Conservation (phyloP, 2,797 vertebrate genomes). For the Pipistrellus pygmaeus region DNA sequence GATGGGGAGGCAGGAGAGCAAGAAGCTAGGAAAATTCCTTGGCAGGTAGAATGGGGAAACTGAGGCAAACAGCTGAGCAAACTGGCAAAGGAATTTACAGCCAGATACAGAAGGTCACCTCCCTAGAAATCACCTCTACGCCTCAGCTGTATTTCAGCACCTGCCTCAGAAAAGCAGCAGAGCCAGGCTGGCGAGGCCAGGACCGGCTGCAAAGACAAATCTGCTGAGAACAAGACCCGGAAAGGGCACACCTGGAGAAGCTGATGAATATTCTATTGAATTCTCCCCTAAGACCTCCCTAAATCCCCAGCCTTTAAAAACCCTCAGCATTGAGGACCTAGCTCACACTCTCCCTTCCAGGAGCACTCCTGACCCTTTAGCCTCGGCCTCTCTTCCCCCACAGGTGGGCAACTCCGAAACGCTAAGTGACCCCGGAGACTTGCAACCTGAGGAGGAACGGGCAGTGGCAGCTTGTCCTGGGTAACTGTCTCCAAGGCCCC, state of each 20-base stretch:
- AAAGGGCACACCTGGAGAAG: background rate
- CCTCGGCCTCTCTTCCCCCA: too few relatives aligned
- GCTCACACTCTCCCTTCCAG: too few relatives aligned
- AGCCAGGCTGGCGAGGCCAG: background rate
- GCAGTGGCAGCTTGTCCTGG: too few relatives aligned
- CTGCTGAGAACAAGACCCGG: background rate
- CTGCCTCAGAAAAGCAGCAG: background rate
- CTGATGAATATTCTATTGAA: background rate
- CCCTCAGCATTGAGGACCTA: background rate
- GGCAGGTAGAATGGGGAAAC: background rate
- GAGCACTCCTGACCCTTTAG: too few relatives aligned
- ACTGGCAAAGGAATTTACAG: background rate
- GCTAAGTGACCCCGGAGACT: too few relatives aligned
- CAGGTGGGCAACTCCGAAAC: too few relatives aligned
- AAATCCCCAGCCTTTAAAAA: background rate
- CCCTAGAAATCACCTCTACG: background rate
- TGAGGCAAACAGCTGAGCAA: background rate
- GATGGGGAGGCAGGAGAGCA: background rate
- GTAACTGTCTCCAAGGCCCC: too few relatives aligned
- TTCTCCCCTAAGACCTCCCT: background rate
- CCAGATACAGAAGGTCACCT: background rate
- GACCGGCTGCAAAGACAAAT: background rate
- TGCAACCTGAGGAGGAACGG: too few relatives aligned
- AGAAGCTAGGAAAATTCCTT: background rate
- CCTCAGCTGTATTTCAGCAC: background rate